Conservation (phyloP, 2,888 invertebrate species). For the Pseudeuparius sepicola region DNA sequence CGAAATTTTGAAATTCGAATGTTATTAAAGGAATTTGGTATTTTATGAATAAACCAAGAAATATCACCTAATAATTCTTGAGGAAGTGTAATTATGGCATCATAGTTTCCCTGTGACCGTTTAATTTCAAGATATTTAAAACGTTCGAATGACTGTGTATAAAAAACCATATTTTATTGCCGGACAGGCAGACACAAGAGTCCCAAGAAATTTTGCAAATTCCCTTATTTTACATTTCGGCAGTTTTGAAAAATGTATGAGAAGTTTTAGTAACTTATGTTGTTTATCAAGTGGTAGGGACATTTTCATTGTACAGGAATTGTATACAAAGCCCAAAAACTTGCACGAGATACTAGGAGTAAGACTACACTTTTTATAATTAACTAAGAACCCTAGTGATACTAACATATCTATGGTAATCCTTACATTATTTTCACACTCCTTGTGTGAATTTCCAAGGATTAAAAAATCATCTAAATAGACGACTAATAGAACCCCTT, state of each 20-base stretch:
- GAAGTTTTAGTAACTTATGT: constrained; percentile 7
- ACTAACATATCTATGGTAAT: constrained; percentile 6
- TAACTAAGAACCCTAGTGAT: constrained; percentile 19
- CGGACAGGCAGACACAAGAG: constrained; percentile 20
- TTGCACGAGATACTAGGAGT: constrained; percentile 17
- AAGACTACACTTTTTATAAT: constrained; percentile 15
- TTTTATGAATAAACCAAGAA: too few species aligned
- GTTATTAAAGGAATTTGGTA: constrained; percentile 7
- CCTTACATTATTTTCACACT: constrained; percentile 15
- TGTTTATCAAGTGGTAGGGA: constrained; percentile 13
- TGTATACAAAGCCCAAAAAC: constrained; percentile 19
- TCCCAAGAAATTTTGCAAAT: constrained; percentile 17
- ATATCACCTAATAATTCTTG: constrained; percentile 4
- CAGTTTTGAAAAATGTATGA: not conserved
- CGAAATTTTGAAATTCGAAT: constrained; percentile 7
- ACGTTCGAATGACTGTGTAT: constrained; percentile 14
- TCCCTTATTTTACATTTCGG: too few species aligned
- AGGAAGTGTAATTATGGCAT: constrained; percentile 2
- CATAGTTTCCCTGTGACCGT: constrained; percentile 12
- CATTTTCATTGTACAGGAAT: constrained; percentile 12
- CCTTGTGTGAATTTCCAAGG: constrained; percentile 16
- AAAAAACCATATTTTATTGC: constrained; percentile 16
- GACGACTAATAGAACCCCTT: constrained; percentile 19
- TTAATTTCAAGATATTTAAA: constrained; percentile 20
- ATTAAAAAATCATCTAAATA: constrained; percentile 24